Base-by-base conservation (phyloP, 2,888 invertebrate genomes). In the Hartigia nigra region DNA sequence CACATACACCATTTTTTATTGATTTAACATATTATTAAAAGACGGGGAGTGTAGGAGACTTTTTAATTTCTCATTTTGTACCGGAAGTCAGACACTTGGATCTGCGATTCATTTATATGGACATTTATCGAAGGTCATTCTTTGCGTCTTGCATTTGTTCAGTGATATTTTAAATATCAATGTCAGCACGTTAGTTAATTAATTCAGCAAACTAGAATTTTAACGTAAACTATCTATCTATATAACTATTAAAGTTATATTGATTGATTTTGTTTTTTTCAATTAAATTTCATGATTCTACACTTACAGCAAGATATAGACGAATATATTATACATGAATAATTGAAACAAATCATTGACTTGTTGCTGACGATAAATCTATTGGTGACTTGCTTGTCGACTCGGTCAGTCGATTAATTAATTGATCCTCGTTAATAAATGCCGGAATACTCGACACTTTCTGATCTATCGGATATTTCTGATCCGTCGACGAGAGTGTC, bases 401-500 rank as follows among this genome's bases (percentile, higher is more conserved):
- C 23, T 55, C 9, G 23, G 55, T 55, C 55, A 55, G 55, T 55
- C 14, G 14, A 23, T 9, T 55, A 9, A 55, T 55, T 23, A 55
- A 55, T 55, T 55, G 55, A 55, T 2, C 9, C 55, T 55, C 9
- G 5, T 55, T 55, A 23, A 55, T 55, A 55, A 55, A 55, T 55
- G 5, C 23, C 55, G 55, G 23, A 23, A 55, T 55, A 23, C 23
- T 55, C 55, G 55, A 69, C 11, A 80, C 77, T 69, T 79, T 80
- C 55, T 74, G 76, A n/a, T 81, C 77, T 11, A 74, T 77, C 12
- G 81, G 74, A 36, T 69, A 81, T 70, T 81, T 77, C 2, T 55
- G 14, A 4, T 74, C 82, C 14, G 79, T 78, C 9, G 74, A 77
- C 4, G 81, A 74, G 39, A 82, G 32, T 4, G 82, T 77, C 23